A percentile compares a stretch with the other conserved stretches of the same genome.
These are phyloP conservation scores for Marisa cornuarietis DNA, from an alignment of 1,140 invertebrate genomes.

Conservation along the genomic window DNA sequence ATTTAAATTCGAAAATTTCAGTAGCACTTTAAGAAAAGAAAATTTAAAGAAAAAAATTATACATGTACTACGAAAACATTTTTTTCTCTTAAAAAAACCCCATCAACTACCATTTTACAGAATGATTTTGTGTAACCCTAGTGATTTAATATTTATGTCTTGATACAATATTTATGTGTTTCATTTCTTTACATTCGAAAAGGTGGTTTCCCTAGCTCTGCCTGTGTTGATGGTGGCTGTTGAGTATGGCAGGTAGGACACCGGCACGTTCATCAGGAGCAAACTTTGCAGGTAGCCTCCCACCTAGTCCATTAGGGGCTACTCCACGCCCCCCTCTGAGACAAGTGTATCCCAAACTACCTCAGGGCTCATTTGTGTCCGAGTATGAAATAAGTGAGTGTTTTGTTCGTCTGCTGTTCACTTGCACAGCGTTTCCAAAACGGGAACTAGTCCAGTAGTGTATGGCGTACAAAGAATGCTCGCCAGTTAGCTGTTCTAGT, in stretches of 20 bases:
- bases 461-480: no score
- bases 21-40: no score
- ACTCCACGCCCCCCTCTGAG: slow-evolving; percentile 40
- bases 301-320: slow-evolving; percentile 36
- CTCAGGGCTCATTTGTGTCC: slow-evolving; percentile 25
- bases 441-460: neutral
- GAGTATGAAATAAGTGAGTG: slow-evolving; percentile 30
- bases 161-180: no score
- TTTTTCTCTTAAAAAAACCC: no score
- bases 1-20: no score
- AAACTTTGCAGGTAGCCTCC: slow-evolving; percentile 39
- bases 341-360: slow-evolving; percentile 34
- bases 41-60: no score
- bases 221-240: slow-evolving; percentile 13
- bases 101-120: no score
- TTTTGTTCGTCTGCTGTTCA: slow-evolving; percentile 7
- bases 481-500: no score
- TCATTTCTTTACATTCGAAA: neutral
- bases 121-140: no score
- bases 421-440: neutral
- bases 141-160: no score
- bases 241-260: slow-evolving; percentile 5
- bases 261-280: slow-evolving; percentile 11
- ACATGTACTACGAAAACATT: no score
- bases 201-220: neutral